These are phyloP conservation scores for Actinostola sp. DNA, from an alignment of 92 coral and sea anemone species.

Conservation along the genomic window DNA sequence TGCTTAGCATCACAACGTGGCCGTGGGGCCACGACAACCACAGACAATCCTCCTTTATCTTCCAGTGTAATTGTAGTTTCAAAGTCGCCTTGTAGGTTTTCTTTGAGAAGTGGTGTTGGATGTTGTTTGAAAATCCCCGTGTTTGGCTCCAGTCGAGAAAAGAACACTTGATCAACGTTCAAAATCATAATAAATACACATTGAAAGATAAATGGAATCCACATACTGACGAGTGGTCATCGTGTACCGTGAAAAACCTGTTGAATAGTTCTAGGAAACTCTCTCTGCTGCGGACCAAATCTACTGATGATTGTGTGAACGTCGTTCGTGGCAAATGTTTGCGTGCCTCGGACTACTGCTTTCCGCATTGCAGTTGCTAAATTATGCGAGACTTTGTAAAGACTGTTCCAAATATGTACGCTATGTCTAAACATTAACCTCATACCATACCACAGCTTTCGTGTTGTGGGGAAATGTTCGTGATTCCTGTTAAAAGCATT, in stretches of 20 bases:
- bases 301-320: background rate
- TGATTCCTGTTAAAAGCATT: constrained; percentile 18
- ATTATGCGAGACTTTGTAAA: constrained; percentile 68
- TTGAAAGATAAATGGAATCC: no score
- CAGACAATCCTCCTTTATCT: constrained; percentile 10
- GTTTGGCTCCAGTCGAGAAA: constrained; percentile 22
- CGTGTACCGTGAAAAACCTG: constrained; percentile 10
- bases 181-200: constrained; percentile 14
- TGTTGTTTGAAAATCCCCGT: constrained; percentile 33
- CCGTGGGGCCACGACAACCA: constrained; percentile 30
- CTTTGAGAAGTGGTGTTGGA: constrained; percentile 28
- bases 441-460: constrained; percentile 69
- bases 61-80: background rate
- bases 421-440: constrained; percentile 75
- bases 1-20: constrained; percentile 16
- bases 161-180: constrained; percentile 18
- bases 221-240: no score
- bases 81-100: constrained; percentile 12
- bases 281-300: background rate
- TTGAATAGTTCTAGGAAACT: constrained; percentile 5
- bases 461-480: constrained; percentile 45
- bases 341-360: constrained; percentile 23
- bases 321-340: constrained; percentile 16
- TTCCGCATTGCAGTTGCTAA: constrained; percentile 47
- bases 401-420: constrained; percentile 84